Evolutionary conservation across 2,113 vertebrate genomes (phyloP).

Genomic region (Pionites leucogaster): DNA sequence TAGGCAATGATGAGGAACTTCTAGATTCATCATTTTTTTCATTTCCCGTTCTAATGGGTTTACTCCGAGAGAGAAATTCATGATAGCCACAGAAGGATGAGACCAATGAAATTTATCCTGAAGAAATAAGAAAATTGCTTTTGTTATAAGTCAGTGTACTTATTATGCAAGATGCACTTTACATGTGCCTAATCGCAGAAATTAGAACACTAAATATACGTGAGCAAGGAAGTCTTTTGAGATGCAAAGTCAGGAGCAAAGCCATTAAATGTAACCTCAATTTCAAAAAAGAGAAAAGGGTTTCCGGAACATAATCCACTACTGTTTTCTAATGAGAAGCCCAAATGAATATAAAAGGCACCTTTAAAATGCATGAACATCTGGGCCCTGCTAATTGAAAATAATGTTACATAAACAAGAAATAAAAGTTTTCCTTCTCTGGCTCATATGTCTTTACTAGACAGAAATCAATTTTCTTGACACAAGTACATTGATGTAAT

Average conservation of each 20-base stretch:
- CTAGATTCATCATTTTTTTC: neutral
- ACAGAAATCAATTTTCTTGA: conserved; percentile 68
- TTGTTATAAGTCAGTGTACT: neutral
- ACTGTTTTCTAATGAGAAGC: conserved; percentile 47
- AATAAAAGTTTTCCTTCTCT: conserved; percentile 58
- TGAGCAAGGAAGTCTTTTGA: conserved; percentile 34
- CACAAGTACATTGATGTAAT: conserved; percentile 56
- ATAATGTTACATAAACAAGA: conserved; percentile 62
- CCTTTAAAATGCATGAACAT: conserved; percentile 68
- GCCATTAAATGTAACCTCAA: conserved; percentile 12
- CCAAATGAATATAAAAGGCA: conserved; percentile 52
- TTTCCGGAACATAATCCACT: conserved; percentile 50
- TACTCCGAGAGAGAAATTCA: neutral
- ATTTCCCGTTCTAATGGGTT: neutral
- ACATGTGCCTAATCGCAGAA: neutral
- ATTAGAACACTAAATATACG: neutral
- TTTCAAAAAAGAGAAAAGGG: conserved; percentile 10
- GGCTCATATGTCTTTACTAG: conserved; percentile 45
- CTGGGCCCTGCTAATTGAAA: conserved; percentile 72
- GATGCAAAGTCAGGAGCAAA: conserved; percentile 14
- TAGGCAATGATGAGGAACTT: neutral
- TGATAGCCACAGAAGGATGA: neutral
- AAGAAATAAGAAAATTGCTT: neutral
- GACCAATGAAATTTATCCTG: neutral
- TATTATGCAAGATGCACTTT: neutral